Percentiles rank a stretch among this genome's conserved stretches.
These are phyloP conservation scores for Omphaloscelis lunosa DNA, from an alignment of 2,888 invertebrate genomes.

Conservation along the genomic window DNA sequence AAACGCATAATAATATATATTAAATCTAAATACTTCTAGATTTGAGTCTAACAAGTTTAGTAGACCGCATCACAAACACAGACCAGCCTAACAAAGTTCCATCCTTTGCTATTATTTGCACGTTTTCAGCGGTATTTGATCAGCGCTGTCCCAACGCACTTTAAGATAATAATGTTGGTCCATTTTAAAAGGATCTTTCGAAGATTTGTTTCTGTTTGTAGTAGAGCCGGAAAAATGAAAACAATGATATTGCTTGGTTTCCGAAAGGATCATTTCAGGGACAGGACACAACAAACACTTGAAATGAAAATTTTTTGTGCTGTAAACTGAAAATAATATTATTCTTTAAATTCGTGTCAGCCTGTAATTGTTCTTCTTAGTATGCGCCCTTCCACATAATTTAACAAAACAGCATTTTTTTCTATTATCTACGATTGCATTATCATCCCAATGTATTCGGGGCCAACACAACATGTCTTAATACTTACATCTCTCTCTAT, in stretches of 20 bases:
- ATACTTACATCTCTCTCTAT: too few species aligned
- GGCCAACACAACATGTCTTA: too few species aligned
- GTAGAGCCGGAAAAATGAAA: conserved; percentile 1
- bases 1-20: conserved; percentile 4
- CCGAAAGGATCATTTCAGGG: conserved; percentile 24
- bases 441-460: not conserved
- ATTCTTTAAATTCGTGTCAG: not conserved
- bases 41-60: conserved; percentile 26
- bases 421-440: not conserved
- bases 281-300: conserved; percentile 28
- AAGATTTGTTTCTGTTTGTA: conserved; percentile 50
- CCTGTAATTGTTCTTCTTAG: not conserved
- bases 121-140: conserved; percentile 42
- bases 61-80: conserved; percentile 43
- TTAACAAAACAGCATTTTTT: not conserved
- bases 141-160: conserved; percentile 27
- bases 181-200: conserved; percentile 37
- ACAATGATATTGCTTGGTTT: conserved; percentile 17
- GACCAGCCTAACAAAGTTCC: conserved; percentile 21
- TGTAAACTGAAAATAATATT: not conserved
- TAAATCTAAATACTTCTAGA: conserved; percentile 12
- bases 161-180: conserved; percentile 43
- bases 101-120: conserved; percentile 45
- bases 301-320: conserved; percentile 14
- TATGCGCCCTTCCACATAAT: not conserved